phyloP scores from a whole-genome alignment of 2,888 invertebrate genomes.

The Trypoxylon attenuatum region DNA sequence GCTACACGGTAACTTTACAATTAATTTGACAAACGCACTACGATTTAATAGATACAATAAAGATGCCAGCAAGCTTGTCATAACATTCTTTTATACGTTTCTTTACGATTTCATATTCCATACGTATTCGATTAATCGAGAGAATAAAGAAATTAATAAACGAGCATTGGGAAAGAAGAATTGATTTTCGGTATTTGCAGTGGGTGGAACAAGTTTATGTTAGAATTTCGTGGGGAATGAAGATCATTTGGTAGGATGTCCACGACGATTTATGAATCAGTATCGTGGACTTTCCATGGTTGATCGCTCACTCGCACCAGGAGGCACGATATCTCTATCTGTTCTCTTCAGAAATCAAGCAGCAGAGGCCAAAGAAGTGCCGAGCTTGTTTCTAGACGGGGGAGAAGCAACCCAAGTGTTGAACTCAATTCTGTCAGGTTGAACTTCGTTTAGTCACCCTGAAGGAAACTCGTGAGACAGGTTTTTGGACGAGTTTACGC shows the following conservation, averaged over 20 bases:
- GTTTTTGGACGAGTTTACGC: background rate
- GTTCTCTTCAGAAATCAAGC: constrained; percentile 35
- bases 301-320: constrained; percentile 12
- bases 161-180: too few relatives aligned
- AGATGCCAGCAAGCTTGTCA: too few relatives aligned
- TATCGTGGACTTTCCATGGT: constrained; percentile 49
- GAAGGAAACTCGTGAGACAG: constrained; percentile 13
- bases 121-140: too few relatives aligned
- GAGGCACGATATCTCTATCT: constrained; percentile 32
- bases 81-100: too few relatives aligned
- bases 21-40: too few relatives aligned
- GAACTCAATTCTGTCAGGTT: constrained; percentile 48
- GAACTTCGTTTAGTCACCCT: constrained; percentile 21
- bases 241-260: background rate
- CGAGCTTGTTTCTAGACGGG: constrained; percentile 25
- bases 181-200: too few relatives aligned
- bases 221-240: background rate
- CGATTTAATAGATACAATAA: too few relatives aligned
- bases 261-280: constrained; percentile 29
- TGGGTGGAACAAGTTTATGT: too few relatives aligned
- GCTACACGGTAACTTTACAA: too few relatives aligned
- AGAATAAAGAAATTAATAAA: too few relatives aligned
- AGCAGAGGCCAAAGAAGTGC: constrained; percentile 59
- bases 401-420: constrained; percentile 52
- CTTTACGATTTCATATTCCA: too few relatives aligned